Conservation (phyloP, 2,888 invertebrate species). For the Ellobium chinense region DNA sequence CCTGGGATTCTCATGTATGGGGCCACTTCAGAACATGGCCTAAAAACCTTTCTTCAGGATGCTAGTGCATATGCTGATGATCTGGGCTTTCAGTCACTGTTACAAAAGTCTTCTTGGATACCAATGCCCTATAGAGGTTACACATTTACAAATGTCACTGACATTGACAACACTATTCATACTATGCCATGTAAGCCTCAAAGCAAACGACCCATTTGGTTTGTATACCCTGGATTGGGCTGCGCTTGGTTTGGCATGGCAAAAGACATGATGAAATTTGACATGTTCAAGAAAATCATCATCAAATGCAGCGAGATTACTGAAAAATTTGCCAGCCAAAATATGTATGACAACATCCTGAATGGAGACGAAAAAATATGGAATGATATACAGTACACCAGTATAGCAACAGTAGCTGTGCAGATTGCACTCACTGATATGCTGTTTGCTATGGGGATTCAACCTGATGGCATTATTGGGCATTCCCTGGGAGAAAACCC, state of each 20-base stretch:
- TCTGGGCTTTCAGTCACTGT: background rate
- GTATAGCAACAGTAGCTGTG: slow-evolving; percentile 49
- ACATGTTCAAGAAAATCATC: slow-evolving; percentile 89
- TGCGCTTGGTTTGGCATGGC: slow-evolving; percentile 99
- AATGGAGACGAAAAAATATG: background rate
- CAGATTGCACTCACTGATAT: slow-evolving; percentile 93
- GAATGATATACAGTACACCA: background rate
- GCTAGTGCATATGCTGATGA: background rate
- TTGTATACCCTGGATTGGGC: slow-evolving; percentile 98
- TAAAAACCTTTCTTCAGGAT: background rate
- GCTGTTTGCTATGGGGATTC: slow-evolving; percentile 86
- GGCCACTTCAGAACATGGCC: background rate
- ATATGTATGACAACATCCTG: background rate
- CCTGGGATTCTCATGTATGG: background rate
- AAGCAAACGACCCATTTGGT: slow-evolving; percentile 90
- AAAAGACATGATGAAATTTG: slow-evolving; percentile 89
- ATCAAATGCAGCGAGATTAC: slow-evolving; percentile 67
- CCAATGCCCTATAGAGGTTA: slow-evolving; percentile 1
- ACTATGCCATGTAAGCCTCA: background rate
- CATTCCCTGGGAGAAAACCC: slow-evolving; percentile 96
- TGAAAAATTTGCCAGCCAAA: background rate
- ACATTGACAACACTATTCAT: background rate
- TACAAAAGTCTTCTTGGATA: background rate
- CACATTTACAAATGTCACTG: background rate
- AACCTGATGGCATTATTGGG: slow-evolving; percentile 96